Evolutionary conservation across 1,140 invertebrate genomes (phyloP).

Genomic region (Drosophila sechellia): DNA sequence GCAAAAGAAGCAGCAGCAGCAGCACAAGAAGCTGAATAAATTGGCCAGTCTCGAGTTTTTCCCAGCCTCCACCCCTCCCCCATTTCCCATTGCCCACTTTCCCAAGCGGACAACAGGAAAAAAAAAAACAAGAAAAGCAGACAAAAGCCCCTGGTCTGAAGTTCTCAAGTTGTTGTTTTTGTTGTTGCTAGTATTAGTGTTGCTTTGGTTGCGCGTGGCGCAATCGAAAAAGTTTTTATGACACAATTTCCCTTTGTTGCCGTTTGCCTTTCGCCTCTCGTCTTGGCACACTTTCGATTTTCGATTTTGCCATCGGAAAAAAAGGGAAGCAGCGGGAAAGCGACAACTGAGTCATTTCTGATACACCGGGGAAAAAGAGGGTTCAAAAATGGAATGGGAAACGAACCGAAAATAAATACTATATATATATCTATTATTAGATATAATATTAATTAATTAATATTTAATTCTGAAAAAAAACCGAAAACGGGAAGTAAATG

Average conservation of each 20-base stretch:
- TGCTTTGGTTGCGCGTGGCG: conserved; percentile 60
- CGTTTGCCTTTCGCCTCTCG: conserved; percentile 41
- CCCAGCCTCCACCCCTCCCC: not conserved
- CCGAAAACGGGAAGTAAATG: no score
- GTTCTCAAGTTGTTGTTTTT: conserved; percentile 39
- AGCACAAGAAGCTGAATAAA: conserved; percentile 48
- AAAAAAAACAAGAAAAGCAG: conserved; percentile 23
- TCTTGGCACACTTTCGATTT: conserved; percentile 80
- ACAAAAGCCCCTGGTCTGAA: conserved; percentile 57
- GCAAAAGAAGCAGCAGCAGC: conserved; percentile 14
- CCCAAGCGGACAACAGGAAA: not conserved
- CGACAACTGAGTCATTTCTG: conserved; percentile 33
- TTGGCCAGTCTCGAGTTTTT: conserved; percentile 60
- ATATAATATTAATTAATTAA: no score
- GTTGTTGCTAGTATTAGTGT: conserved; percentile 34
- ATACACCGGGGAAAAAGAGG: conserved; percentile 5
- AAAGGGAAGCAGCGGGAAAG: conserved; percentile 4
- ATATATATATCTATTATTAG: no score
- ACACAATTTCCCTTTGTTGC: conserved; percentile 79
- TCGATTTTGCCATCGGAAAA: conserved; percentile 65
- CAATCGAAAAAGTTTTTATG: conserved; percentile 82
- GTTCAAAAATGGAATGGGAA: not conserved
- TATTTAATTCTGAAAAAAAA: no score
- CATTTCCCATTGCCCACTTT: not conserved
- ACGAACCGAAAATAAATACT: no score